Evolutionary conservation across 2,797 vertebrate genomes (phyloP).

Genomic region (Simalia tracyae): DNA sequence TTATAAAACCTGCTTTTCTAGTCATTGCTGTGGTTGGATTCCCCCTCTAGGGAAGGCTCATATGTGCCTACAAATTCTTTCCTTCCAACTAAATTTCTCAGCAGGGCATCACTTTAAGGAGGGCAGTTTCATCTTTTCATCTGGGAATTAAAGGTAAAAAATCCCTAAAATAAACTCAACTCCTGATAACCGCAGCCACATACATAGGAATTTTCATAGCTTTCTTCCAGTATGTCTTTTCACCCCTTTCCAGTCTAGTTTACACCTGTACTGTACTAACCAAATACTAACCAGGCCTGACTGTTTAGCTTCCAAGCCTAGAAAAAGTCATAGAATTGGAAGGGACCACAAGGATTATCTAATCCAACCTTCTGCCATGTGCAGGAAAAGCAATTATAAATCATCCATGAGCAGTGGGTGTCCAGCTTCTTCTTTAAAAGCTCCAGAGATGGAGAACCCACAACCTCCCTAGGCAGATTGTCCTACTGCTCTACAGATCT

Average conservation of each 20-base stretch:
- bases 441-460: background rate
- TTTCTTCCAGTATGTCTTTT: background rate
- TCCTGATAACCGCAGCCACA: background rate
- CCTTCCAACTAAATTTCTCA: background rate
- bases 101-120: background rate
- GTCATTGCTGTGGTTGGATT: background rate
- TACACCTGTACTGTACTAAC: background rate
- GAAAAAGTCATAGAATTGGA: background rate
- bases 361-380: background rate
- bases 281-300: background rate
- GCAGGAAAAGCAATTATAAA: background rate
- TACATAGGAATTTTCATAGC: background rate
- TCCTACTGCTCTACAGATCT: background rate
- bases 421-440: too few relatives aligned
- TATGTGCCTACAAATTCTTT: background rate
- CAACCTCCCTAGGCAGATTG: background rate
- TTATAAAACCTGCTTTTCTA: background rate
- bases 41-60: background rate
- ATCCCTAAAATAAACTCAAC: background rate
- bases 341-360: background rate
- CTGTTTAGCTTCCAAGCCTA: background rate
- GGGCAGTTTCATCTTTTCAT: background rate
- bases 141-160: background rate
- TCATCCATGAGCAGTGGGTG: background rate
- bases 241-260: background rate